phyloP scores from a whole-genome alignment of 2,797 vertebrate genomes.

The Karalla daura region DNA sequence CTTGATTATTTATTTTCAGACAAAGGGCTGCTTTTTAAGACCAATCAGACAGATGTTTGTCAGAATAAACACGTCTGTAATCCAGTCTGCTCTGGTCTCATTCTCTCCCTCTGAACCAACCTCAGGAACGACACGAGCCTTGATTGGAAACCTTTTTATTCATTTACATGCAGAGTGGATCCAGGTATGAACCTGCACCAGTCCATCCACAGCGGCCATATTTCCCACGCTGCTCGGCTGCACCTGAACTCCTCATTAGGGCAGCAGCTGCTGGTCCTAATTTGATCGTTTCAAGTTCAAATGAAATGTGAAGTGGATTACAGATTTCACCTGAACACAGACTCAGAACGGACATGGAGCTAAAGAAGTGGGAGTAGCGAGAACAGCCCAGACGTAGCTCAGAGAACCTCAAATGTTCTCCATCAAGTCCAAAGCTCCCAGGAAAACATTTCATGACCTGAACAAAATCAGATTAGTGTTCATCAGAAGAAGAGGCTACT shows the following conservation, averaged over 20 bases:
- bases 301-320: conserved; percentile 32
- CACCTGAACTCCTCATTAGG: background rate
- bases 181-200: background rate
- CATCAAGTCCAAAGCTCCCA: no score
- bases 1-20: conserved; percentile 9
- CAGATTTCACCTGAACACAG: no score
- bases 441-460: no score
- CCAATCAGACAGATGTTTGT: conserved; percentile 34
- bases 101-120: background rate
- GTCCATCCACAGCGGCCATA: background rate
- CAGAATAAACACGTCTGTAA: conserved; percentile 52
- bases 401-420: no score
- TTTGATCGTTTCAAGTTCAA: conserved; percentile 28
- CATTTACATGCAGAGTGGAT: no score
- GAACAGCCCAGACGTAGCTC: no score
- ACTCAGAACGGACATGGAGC: no score
- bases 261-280: conserved; percentile 27
- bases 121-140: no score
- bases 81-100: background rate
- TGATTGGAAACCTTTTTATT: background rate
- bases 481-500: no score
- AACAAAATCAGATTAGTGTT: no score
- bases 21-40: conserved; percentile 65
- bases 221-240: background rate
- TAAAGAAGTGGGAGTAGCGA: no score